Percentiles rank a stretch among this genome's conserved stretches.
phyloP scores from a whole-genome alignment of 2,113 vertebrate species.

The Lophura nycthemera region DNA sequence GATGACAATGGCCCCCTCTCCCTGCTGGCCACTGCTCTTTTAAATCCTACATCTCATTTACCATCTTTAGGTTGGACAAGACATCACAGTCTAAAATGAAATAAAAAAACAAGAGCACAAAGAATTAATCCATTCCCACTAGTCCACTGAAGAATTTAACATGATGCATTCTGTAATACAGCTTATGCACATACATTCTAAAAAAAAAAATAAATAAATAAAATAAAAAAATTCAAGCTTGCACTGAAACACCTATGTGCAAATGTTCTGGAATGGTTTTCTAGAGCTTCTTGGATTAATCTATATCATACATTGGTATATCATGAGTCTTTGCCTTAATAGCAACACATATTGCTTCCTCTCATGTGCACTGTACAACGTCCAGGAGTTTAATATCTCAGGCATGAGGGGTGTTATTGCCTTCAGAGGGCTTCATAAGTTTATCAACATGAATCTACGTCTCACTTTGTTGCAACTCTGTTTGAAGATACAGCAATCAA shows the following conservation, averaged over 20 bases:
- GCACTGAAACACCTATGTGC: background rate
- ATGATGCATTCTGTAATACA: background rate
- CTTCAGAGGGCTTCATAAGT: background rate
- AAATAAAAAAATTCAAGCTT: background rate
- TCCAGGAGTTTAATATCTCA: background rate
- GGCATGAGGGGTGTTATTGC: background rate
- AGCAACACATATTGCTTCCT: background rate
- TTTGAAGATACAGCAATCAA: background rate
- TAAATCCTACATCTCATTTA: background rate
- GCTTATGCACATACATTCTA: background rate
- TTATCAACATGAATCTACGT: background rate
- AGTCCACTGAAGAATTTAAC: background rate
- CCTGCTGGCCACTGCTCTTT: too few relatives aligned
- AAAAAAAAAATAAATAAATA: background rate
- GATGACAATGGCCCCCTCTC: too few relatives aligned
- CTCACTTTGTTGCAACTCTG: background rate
- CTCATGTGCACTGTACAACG: background rate
- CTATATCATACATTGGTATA: background rate
- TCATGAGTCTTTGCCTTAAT: background rate
- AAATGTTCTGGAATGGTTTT: background rate
- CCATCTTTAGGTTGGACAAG: background rate
- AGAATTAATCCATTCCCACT: background rate
- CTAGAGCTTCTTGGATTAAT: background rate
- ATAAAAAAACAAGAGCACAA: background rate
- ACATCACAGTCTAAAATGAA: constrained; percentile 9